Evolutionary conservation across 2,113 vertebrate genomes (phyloP).

Genomic region (Labrus mixtus): DNA sequence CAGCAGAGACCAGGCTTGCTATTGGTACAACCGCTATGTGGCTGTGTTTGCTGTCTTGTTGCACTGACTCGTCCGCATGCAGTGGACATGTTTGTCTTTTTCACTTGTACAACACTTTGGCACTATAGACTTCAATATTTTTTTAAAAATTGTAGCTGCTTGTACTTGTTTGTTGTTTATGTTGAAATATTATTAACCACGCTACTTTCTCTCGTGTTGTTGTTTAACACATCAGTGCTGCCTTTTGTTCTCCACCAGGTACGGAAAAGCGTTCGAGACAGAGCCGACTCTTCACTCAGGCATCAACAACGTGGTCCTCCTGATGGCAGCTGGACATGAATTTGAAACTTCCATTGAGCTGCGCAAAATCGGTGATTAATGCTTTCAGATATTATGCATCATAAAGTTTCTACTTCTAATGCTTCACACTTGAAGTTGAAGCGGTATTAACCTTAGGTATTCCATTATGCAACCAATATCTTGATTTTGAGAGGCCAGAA

Average conservation of each 20-base stretch:
- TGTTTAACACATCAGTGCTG: background rate
- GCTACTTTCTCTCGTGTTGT: background rate
- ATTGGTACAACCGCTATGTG: constrained; percentile 81
- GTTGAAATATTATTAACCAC: background rate
- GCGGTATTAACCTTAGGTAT: background rate
- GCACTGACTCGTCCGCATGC: background rate
- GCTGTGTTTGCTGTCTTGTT: background rate
- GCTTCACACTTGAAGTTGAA: background rate
- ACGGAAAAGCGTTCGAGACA: constrained; percentile 88
- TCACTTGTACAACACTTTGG: background rate
- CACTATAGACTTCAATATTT: too few relatives aligned
- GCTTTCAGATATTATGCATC: background rate
- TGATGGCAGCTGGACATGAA: constrained; percentile 87
- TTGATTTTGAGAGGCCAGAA: too few relatives aligned
- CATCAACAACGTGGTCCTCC: constrained; percentile 89
- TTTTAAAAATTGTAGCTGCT: background rate
- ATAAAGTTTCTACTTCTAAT: background rate
- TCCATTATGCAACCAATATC: too few relatives aligned
- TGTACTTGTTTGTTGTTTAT: background rate
- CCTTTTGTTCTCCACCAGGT: constrained; percentile 79
- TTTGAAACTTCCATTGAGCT: constrained; percentile 89
- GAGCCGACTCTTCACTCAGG: constrained; percentile 91
- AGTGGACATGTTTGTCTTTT: background rate
- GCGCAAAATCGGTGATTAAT: constrained; percentile 86
- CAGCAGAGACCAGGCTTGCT: constrained; percentile 86